Conservation (phyloP, 2,888 invertebrate species). For the Chydorus sphaericus region DNA sequence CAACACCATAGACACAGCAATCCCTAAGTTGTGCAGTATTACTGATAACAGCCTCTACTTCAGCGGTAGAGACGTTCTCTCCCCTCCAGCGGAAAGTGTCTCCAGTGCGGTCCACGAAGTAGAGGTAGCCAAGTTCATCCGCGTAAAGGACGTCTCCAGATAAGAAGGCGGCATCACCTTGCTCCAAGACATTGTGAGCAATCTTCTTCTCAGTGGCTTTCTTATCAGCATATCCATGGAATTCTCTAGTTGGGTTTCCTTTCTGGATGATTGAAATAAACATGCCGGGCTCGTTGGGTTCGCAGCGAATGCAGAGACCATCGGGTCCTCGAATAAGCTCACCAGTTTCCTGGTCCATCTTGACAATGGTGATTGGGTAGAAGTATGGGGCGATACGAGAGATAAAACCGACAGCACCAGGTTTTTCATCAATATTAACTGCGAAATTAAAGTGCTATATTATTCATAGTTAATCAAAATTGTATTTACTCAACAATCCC, state of each 20-base stretch:
- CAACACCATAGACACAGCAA: conserved; percentile 86
- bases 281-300: conserved; percentile 58
- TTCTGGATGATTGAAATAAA: conserved; percentile 88
- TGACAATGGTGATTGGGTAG: conserved; percentile 88
- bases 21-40: conserved; percentile 67
- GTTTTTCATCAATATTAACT: conserved; percentile 84
- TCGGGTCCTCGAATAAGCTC: conserved; percentile 62
- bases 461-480: too few species aligned
- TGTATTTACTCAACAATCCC: background rate
- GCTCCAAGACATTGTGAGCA: conserved; percentile 67
- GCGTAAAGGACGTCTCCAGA: conserved; percentile 42
- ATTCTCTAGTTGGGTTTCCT: conserved; percentile 75
- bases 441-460: conserved; percentile 27
- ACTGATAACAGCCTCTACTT: conserved; percentile 84
- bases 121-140: conserved; percentile 39
- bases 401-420: conserved; percentile 88
- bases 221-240: conserved; percentile 84
- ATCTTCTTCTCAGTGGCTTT: conserved; percentile 85
- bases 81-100: conserved; percentile 77
- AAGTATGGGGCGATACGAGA: conserved; percentile 73
- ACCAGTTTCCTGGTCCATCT: conserved; percentile 72
- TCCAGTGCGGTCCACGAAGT: conserved; percentile 39
- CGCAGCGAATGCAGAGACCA: conserved; percentile 74
- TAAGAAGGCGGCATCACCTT: conserved; percentile 83
- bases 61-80: conserved; percentile 96